Conservation (phyloP, 1,140 invertebrate genomes). For the Globodera rostochiensis region DNA sequence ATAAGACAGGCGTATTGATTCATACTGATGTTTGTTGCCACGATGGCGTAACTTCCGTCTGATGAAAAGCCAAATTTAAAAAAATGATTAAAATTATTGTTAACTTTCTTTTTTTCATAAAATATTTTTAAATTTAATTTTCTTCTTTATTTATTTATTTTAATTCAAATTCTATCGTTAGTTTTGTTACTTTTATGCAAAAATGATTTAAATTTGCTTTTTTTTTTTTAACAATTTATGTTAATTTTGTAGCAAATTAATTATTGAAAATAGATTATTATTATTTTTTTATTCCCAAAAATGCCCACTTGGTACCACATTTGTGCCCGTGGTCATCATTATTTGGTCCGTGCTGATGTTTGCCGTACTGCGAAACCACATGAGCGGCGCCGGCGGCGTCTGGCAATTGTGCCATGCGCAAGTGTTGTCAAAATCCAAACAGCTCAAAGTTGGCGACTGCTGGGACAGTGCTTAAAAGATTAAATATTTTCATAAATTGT, state of each 20-base stretch:
- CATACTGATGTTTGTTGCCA: not conserved
- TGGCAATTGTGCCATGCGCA: slow-evolving; percentile 23
- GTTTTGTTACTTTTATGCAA: no score
- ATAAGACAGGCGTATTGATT: not conserved
- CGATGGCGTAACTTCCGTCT: slow-evolving; percentile 24
- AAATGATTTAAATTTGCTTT: no score
- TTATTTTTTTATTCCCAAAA: not conserved
- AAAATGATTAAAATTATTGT: not conserved
- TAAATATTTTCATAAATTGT: no score
- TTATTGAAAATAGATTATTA: not conserved
- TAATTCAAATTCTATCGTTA: no score
- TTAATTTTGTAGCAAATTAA: no score
- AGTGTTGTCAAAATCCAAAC: slow-evolving; percentile 18
- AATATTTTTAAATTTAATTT: no score
- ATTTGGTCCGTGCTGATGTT: slow-evolving; percentile 5
- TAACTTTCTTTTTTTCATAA: no score
- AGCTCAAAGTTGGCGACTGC: not conserved
- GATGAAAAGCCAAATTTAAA: not conserved
- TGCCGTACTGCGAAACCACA: slow-evolving; percentile 30
- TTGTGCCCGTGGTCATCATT: slow-evolving; percentile 9
- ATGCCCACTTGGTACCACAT: not conserved
- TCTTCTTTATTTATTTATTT: not conserved
- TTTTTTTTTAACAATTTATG: no score
- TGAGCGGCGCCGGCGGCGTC: not conserved
- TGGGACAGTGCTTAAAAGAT: no score